These are phyloP conservation scores for Lichenostomus cassidix DNA, from an alignment of 2,113 vertebrate species.

Conservation along the genomic window DNA sequence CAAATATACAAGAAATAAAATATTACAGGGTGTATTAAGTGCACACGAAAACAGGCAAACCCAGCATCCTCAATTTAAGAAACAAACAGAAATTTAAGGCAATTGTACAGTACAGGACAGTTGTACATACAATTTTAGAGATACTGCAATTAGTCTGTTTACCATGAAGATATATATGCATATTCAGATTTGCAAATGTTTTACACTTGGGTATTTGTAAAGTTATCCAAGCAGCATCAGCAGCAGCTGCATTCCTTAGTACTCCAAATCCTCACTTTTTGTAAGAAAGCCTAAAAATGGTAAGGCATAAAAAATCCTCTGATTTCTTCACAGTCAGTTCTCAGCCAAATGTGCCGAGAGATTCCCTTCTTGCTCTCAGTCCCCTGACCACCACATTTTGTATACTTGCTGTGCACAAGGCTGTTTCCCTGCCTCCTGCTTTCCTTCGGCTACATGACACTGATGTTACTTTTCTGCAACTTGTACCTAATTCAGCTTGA, in stretches of 20 bases:
- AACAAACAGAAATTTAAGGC: not conserved
- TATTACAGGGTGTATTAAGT: not conserved
- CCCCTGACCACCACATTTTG: not conserved
- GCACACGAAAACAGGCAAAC: not conserved
- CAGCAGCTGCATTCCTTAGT: not conserved
- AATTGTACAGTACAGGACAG: not conserved
- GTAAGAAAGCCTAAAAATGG: not conserved
- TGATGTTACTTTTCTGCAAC: not conserved
- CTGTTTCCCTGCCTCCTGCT: not conserved
- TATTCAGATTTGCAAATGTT: not conserved
- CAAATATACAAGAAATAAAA: not conserved
- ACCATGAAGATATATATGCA: not conserved
- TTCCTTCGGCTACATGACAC: not conserved
- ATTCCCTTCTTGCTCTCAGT: not conserved
- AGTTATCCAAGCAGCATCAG: not conserved
- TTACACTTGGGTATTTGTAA: not conserved
- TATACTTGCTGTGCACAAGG: not conserved
- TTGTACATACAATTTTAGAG: not conserved
- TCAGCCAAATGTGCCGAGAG: not conserved
- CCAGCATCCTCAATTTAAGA: not conserved
- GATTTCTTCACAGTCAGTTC: not conserved
- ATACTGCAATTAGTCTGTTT: not conserved
- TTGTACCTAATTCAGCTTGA: not conserved
- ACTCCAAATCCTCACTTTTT: not conserved
- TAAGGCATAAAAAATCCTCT: not conserved